Evolutionary conservation across 2,888 invertebrate species (phyloP).

Genomic region (Osedax frankpressi): DNA sequence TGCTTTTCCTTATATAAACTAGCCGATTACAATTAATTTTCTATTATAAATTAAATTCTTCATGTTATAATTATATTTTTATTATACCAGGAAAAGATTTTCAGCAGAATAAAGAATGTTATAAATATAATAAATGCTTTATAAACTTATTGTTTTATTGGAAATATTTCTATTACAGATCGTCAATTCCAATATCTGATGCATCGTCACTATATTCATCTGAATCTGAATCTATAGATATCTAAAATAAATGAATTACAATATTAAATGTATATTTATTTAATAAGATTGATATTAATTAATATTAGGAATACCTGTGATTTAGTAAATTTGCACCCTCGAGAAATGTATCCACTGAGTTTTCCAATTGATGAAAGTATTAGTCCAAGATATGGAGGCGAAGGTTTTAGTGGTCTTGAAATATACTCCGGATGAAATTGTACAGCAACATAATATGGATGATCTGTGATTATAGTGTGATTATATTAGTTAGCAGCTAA

Average conservation of each 20-base stretch:
- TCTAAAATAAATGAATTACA: neutral
- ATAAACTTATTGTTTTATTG: too few species aligned
- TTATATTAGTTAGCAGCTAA: neutral
- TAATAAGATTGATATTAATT: too few species aligned
- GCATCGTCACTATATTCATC: neutral
- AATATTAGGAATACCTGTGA: neutral
- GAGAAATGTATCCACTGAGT: conserved; percentile 51
- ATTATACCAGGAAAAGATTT: too few species aligned
- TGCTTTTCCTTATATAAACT: too few species aligned
- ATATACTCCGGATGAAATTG: conserved; percentile 97
- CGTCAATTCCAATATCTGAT: neutral
- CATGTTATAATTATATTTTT: too few species aligned
- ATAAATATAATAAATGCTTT: too few species aligned
- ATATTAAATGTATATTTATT: neutral
- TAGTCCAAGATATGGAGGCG: conserved; percentile 86
- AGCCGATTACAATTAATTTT: too few species aligned
- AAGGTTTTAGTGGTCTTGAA: conserved; percentile 62
- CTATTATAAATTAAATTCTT: too few species aligned
- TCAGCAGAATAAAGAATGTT: too few species aligned
- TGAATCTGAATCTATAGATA: neutral
- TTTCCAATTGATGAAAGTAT: conserved; percentile 76
- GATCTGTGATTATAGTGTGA: conserved; percentile 47
- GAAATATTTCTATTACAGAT: too few species aligned
- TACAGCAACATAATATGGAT: conserved; percentile 84
- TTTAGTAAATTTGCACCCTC: conserved; percentile 31